Conservation (phyloP, 2,888 invertebrate species). For the Chloroclystis v-ata region DNA sequence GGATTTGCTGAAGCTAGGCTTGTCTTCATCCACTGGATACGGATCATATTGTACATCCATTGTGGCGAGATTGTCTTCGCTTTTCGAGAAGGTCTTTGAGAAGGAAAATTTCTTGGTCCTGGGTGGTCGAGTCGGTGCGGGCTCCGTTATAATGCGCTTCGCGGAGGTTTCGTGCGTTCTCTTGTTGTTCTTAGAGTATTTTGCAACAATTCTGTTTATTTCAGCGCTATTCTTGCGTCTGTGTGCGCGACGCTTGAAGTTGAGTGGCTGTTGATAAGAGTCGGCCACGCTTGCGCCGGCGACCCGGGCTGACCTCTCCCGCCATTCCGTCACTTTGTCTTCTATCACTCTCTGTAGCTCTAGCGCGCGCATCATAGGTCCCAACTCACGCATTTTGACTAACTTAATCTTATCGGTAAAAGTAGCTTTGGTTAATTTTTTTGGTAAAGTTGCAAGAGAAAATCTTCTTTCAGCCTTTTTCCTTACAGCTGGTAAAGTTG, state of each 20-base stretch:
- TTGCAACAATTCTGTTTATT: constrained; percentile 76
- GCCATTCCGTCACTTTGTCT: constrained; percentile 75
- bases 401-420: constrained; percentile 26
- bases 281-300: constrained; percentile 63
- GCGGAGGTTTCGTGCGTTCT: constrained; percentile 57
- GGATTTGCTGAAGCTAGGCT: constrained; percentile 44
- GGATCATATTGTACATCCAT: constrained; percentile 55
- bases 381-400: constrained; percentile 68
- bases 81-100: constrained; percentile 55
- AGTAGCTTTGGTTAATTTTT: constrained; percentile 21
- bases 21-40: constrained; percentile 42
- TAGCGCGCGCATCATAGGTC: constrained; percentile 71
- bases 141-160: constrained; percentile 39
- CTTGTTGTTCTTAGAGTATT: constrained; percentile 68
- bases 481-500: constrained; percentile 22
- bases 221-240: constrained; percentile 74
- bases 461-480: constrained; percentile 26
- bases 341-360: constrained; percentile 72
- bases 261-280: constrained; percentile 74
- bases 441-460: constrained; percentile 18
- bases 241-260: constrained; percentile 72
- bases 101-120: constrained; percentile 48
- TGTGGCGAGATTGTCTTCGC: constrained; percentile 64
- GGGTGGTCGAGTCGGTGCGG: constrained; percentile 56
- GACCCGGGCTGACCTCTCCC: constrained; percentile 74